Evolutionary conservation across 2,113 vertebrate genomes (phyloP).

Genomic region (Lucifuga dentata): DNA sequence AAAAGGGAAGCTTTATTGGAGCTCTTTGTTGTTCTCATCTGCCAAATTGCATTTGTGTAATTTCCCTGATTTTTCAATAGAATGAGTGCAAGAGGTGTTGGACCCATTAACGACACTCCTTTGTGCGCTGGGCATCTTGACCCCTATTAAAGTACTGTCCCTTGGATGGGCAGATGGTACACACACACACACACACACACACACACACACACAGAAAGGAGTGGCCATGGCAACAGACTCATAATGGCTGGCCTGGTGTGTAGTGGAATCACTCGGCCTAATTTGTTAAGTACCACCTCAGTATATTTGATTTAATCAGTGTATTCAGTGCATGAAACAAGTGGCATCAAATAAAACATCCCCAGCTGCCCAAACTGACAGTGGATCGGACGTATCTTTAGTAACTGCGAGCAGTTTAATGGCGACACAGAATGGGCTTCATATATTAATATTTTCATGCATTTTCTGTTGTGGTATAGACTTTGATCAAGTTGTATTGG

Average conservation of each 20-base stretch:
- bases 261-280: constrained; percentile 81
- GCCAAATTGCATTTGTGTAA: constrained; percentile 61
- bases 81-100: constrained; percentile 67
- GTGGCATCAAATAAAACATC: constrained; percentile 77
- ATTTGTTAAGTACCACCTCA: constrained; percentile 86
- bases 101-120: constrained; percentile 74
- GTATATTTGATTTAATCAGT: constrained; percentile 82
- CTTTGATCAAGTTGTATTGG: not conserved
- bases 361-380: constrained; percentile 55
- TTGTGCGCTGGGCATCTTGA: constrained; percentile 79
- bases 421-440: constrained; percentile 1
- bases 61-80: constrained; percentile 76
- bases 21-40: constrained; percentile 16
- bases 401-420: constrained; percentile 36
- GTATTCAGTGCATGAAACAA: constrained; percentile 77
- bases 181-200: constrained; percentile 11
- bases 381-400: constrained; percentile 60
- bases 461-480: not conserved
- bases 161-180: constrained; percentile 82
- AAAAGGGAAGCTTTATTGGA: constrained; percentile 7
- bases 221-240: constrained; percentile 81
- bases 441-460: constrained; percentile 7
- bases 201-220: constrained; percentile 40
- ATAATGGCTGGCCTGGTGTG: constrained; percentile 78
- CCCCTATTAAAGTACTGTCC: constrained; percentile 82